phyloP scores from a whole-genome alignment of 2,113 vertebrate genomes.

The Passer montanus region DNA sequence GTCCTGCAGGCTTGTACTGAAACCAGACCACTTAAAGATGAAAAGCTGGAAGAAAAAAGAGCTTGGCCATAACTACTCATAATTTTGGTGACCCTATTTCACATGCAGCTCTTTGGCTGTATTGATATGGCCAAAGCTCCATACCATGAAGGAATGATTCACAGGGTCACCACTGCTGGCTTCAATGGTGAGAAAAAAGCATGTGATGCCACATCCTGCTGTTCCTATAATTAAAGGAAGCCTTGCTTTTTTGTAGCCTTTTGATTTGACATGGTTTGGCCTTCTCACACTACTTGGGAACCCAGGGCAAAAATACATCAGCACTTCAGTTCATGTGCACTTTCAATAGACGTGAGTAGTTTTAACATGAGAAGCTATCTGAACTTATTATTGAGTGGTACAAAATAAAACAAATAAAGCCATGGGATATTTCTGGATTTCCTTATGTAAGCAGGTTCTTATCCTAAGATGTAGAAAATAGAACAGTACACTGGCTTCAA shows the following conservation, averaged over 20 bases:
- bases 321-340: neutral
- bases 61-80: neutral
- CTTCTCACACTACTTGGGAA: neutral
- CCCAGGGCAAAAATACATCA: neutral
- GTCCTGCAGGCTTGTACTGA: neutral
- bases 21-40: neutral
- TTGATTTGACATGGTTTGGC: neutral
- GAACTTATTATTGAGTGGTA: neutral
- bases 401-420: neutral
- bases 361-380: neutral
- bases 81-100: neutral
- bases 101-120: neutral
- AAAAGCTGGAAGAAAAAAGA: neutral
- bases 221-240: neutral
- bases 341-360: neutral
- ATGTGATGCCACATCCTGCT: slow-evolving; percentile 1
- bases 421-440: neutral
- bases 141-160: neutral
- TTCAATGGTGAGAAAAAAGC: neutral
- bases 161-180: neutral
- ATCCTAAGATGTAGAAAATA: neutral
- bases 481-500: neutral
- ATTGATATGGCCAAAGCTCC: neutral
- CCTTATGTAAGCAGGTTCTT: neutral
- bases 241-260: neutral